These are phyloP conservation scores for Smittia sp. DNA, from an alignment of 2,888 invertebrate species.

Conservation along the genomic window DNA sequence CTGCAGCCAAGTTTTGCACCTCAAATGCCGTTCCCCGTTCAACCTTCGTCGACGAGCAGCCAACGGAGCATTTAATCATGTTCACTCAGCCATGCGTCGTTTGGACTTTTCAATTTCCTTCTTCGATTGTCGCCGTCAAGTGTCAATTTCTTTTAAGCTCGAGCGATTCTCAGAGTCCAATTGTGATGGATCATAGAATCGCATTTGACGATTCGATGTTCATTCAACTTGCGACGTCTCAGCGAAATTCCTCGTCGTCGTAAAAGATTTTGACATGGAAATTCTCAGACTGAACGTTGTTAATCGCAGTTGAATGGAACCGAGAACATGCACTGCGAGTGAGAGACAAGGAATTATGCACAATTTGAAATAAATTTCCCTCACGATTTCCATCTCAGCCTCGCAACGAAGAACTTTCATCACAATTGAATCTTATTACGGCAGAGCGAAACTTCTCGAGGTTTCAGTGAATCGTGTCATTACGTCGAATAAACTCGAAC, in stretches of 20 bases:
- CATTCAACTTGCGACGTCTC: background rate
- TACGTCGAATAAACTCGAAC: background rate
- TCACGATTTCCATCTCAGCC: background rate
- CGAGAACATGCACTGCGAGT: background rate
- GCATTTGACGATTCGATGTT: no score
- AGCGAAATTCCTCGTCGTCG: background rate
- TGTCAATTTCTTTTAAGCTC: background rate
- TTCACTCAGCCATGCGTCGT: background rate
- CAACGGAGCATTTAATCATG: background rate
- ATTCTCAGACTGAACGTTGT: slow-evolving; percentile 7
- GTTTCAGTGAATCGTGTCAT: background rate
- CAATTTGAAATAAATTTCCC: background rate
- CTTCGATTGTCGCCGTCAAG: background rate
- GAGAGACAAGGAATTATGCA: background rate
- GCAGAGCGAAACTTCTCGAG: no score
- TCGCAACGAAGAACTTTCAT: background rate
- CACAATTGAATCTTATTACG: background rate
- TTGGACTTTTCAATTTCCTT: background rate
- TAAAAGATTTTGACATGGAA: background rate
- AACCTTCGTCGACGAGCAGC: background rate
- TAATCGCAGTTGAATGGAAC: background rate
- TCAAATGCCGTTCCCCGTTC: background rate
- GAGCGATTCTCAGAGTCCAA: background rate
- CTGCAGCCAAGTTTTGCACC: background rate
- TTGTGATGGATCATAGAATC: no score